Conservation (phyloP, 2,888 invertebrate species). For the Metalampra italica region DNA sequence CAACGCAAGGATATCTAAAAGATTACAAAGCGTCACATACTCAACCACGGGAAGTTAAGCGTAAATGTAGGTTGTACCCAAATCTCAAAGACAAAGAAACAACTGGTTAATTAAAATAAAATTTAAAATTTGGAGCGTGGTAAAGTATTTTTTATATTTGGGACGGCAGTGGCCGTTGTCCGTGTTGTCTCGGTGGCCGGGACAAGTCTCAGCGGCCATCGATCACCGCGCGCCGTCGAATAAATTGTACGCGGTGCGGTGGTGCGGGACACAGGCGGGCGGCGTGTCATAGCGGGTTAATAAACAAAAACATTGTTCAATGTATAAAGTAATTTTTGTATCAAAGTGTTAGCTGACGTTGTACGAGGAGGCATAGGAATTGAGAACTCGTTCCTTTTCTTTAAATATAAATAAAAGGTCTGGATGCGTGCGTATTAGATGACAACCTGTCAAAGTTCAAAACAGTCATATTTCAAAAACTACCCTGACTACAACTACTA, state of each 20-base stretch:
- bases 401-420: too few relatives aligned
- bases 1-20: background rate
- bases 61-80: background rate
- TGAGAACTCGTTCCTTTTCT: too few relatives aligned
- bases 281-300: too few relatives aligned
- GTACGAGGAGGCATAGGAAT: too few relatives aligned
- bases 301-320: too few relatives aligned
- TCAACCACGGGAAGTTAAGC: background rate
- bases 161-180: slow-evolving; percentile 64
- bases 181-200: slow-evolving; percentile 46
- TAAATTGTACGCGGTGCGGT: slow-evolving; percentile 52
- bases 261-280: slow-evolving; percentile 31
- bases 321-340: too few relatives aligned
- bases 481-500: too few relatives aligned
- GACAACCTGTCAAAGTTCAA: too few relatives aligned
- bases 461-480: too few relatives aligned
- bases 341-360: too few relatives aligned
- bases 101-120: slow-evolving; percentile 39
- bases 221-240: slow-evolving; percentile 66
- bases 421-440: too few relatives aligned
- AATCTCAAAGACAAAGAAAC: slow-evolving; percentile 15
- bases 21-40: background rate
- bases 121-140: slow-evolving; percentile 44
- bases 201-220: slow-evolving; percentile 59
- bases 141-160: slow-evolving; percentile 40